Evolutionary conservation across 2,888 invertebrate species (phyloP).

Genomic region (Phortica okadai): DNA sequence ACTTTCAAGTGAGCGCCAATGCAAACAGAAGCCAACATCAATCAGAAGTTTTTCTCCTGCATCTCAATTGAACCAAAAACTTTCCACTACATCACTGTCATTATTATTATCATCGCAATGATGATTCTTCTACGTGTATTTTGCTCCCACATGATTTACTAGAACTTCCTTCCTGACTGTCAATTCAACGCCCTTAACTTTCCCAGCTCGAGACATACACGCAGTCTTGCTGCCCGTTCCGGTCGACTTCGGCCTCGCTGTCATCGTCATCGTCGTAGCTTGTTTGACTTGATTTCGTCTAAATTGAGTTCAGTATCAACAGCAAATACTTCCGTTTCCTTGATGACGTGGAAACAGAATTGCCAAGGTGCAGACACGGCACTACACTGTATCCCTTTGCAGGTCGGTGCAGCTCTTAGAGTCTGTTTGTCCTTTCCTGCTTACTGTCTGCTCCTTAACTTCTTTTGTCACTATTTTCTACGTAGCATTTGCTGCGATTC

Average conservation of each 20-base stretch:
- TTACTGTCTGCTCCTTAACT: slow-evolving; percentile 59
- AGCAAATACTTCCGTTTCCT: slow-evolving; percentile 71
- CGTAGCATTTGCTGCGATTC: slow-evolving; percentile 1
- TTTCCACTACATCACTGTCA: neutral
- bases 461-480: slow-evolving; percentile 59
- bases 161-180: slow-evolving; percentile 54
- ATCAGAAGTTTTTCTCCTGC: slow-evolving; percentile 60
- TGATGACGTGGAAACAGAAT: slow-evolving; percentile 22
- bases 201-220: no score
- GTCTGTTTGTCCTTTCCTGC: slow-evolving; percentile 44
- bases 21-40: slow-evolving; percentile 57
- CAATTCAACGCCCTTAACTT: neutral
- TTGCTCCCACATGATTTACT: slow-evolving; percentile 69
- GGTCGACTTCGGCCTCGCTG: no score
- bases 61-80: slow-evolving; percentile 3
- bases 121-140: slow-evolving; percentile 35
- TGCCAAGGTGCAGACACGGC: neutral
- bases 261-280: slow-evolving; percentile 47
- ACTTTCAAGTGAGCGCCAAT: slow-evolving; percentile 12
- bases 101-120: neutral
- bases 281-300: slow-evolving; percentile 72
- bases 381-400: no score
- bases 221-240: no score
- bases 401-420: slow-evolving; percentile 38
- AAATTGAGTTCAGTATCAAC: slow-evolving; percentile 71